A percentile compares a stretch with the other conserved stretches of the same genome.
Evolutionary conservation across 2,888 invertebrate species (phyloP).

Genomic region (Temnothorax unifasciatus): DNA sequence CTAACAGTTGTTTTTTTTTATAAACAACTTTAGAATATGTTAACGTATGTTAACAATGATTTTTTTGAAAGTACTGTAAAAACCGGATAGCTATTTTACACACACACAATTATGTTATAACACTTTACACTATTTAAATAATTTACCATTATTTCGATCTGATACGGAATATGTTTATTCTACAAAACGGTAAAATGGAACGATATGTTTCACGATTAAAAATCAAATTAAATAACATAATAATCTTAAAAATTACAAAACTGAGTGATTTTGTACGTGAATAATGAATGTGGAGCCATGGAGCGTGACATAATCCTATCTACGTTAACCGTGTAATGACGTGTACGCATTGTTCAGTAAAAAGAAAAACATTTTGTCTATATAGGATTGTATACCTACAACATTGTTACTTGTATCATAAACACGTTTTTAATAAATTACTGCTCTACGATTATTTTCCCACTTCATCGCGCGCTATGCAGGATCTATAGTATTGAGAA

Average conservation of each 20-base stretch:
- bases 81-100: slow-evolving; percentile 24
- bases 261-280: slow-evolving; percentile 65
- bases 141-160: slow-evolving; percentile 25
- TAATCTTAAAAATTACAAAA: slow-evolving; percentile 36
- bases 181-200: slow-evolving; percentile 2
- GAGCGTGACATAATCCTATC: slow-evolving; percentile 56
- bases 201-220: slow-evolving; percentile 42
- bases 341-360: slow-evolving; percentile 56
- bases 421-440: slow-evolving; percentile 77
- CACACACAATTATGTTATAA: slow-evolving; percentile 39
- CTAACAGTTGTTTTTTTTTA: slow-evolving; percentile 46
- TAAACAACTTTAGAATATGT: slow-evolving; percentile 40
- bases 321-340: slow-evolving; percentile 67
- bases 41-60: slow-evolving; percentile 25
- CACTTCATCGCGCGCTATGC: too few relatives aligned
- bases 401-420: slow-evolving; percentile 82
- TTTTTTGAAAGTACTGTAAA: slow-evolving; percentile 43
- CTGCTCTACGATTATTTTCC: neutral
- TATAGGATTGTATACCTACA: slow-evolving; percentile 78
- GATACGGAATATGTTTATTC: slow-evolving; percentile 28
- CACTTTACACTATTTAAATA: slow-evolving; percentile 12
- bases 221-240: slow-evolving; percentile 53
- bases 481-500: slow-evolving; percentile 73
- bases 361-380: slow-evolving; percentile 68
- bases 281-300: slow-evolving; percentile 56